Evolutionary conservation across 2,888 invertebrate genomes (phyloP), one percentile per base, ranked within the genome.

Genomic region (Seira sanloemensis): DNA sequence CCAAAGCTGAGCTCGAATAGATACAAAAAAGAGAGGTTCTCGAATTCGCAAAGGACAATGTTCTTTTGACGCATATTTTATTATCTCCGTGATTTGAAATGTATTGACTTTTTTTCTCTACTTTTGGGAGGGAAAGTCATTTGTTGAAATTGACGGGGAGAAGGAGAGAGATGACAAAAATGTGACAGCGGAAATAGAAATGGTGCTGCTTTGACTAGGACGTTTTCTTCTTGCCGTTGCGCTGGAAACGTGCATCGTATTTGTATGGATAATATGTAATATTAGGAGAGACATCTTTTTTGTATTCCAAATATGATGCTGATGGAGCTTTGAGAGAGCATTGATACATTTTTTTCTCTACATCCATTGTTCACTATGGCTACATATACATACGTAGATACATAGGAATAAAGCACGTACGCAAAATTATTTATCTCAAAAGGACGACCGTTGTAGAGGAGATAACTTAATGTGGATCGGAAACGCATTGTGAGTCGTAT

Each of bases 391-490:
- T 54, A 58, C 37, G 25, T 62, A 5, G 37, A 69, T 69, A n/a
- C n/a, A n/a, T n/a, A 65, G 65, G 25, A 74, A 74, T 65, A 68
- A 66, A 66, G 69, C 67, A 74, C 74, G 37, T 46, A 46, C 76
- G 21, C 23, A 62, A 62, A 58, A 83, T 81, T 76, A 25, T 16
- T 77, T 77, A 37, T 82, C 46, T 69, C 16, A 25, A 25, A 27
- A 66, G 54, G 21, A 58, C 46, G 18, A 25, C 19, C 58, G 19
- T 72, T 26, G 62, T 54, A 46, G 18, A 58, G n/a, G 2, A 72
- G 46, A 62, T 62, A 62, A n/a, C 77, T 54, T 83, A 83, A 83
- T 83, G 83, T 74, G 78, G 66, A 78, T 78, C 84, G 84, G 84
- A 84, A 84, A 78, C 78, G 78, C 83, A 83, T 84, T 84, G 74